Base-by-base conservation (phyloP, 2,888 invertebrate genomes). In the Schizotus pectinicornis region DNA sequence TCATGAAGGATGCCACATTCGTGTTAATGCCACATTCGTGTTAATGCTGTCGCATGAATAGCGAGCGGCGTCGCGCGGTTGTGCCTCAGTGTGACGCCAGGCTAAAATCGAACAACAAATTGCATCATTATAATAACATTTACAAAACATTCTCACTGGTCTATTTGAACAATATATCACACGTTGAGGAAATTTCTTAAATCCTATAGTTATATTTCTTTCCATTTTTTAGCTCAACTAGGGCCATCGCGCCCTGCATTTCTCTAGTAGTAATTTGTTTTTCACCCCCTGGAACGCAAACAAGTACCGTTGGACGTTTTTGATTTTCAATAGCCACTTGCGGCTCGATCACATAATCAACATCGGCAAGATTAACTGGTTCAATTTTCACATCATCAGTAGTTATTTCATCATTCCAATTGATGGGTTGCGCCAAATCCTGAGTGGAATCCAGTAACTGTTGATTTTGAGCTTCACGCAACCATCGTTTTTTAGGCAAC, bases 161-260 rank as follows among this genome's bases (percentile, higher is more conserved):
- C 22, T 22, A 22, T 22, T 22, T 22, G 49, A 54, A 59, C 59
- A 45, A 56, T n/a, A 8, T 32, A 31, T 55, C 56, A 56, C 56
- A 56, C 59, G 56, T 47, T 46, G 30, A 37, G 45, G 12, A 13
- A 31, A 22, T 30, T 54, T 30, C 42, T 61, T 54, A 66, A 43
- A 66, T 52, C 62, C 74, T 74, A 62, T 74, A 74, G 48, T 73
- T 73, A 64, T 70, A 70, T 57, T 61, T 61, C 34, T 55, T 56
- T 48, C 72, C 73, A 65, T 77, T 82, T 34, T 85, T 83, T 38
- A 86, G 72, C 72, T 86, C 84, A 74, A 86, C 86, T 12, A 86
- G 76, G 35, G 86, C 86, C 71, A 86, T 80, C 35, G 86, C 86
- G 13, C 86, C 85, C 62, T 85, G 79, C 81, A 85, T 84, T 67